Base-by-base conservation (phyloP, 2,113 vertebrate species). In the Heloderma charlesbogerti region DNA sequence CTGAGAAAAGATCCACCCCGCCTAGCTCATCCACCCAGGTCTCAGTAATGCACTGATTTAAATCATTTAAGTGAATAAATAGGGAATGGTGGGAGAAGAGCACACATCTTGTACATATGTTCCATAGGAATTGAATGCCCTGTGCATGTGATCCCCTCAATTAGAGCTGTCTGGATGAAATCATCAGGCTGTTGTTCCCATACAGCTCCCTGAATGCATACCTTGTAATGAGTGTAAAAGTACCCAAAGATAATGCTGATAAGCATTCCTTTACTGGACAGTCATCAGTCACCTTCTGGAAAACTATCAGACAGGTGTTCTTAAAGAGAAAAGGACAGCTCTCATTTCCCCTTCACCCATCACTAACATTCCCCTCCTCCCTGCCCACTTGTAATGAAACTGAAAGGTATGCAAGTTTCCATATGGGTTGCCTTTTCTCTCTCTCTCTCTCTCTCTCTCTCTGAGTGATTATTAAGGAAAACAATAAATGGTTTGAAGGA, bases 401-500 rank as follows among this genome's bases (percentile, higher is more conserved):
- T 91, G 84, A 84, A 79, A 3, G 78, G 81, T 89, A 69, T 90
- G 51, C 71, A 79, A 63, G 69, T 83, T 92, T 94, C 95, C 89
- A 93, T 90, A 95, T 93, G 84, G 63, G 63, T 92, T 84, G 77
- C 69, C 90, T 86, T 57, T 90, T 43, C 0, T 51, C 48, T 51
- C 48, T 51, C 48, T 51, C 48, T 51, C 48, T n/a, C n/a, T n/a
- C n/a, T 29, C 3, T 1, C 3, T 27, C 4, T 84, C 66, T 4
- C 7, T 43, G 37, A n/a, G 63, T 10, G 22, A 51, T 94, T 86
- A 74, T 43, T 74, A 91, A 82, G 75, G 37, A 71, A 94, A 88
- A 89, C 90, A 93, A 94, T 92, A 95, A 95, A 95, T 51, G 40
- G 45, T 94, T 89, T 96, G 86, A 90, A 43, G 29, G 88, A 91